phyloP scores from a whole-genome alignment of 1,140 invertebrate genomes.

The Carposina sasakii region DNA sequence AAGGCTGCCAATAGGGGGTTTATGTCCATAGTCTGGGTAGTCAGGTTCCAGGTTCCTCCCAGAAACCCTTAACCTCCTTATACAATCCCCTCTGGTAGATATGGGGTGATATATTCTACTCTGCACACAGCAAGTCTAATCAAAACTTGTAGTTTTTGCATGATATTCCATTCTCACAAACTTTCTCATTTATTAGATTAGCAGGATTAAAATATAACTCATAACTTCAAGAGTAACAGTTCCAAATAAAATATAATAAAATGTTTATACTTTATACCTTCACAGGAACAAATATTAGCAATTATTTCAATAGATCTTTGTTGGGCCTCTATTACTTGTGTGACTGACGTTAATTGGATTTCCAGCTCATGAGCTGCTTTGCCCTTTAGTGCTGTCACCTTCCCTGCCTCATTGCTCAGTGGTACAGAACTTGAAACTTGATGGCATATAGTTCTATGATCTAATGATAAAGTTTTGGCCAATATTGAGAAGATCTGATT shows the following conservation, averaged over 20 bases:
- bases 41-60: too few relatives aligned
- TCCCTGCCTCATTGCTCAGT: constrained; percentile 38
- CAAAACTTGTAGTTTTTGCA: too few relatives aligned
- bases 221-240: not conserved
- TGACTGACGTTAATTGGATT: constrained; percentile 65
- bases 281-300: constrained; percentile 79
- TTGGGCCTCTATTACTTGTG: constrained; percentile 75
- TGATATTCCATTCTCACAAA: too few relatives aligned
- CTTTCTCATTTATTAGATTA: too few relatives aligned
- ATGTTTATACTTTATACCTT: constrained; percentile 65
- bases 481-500: constrained; percentile 63
- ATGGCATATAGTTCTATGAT: constrained; percentile 58
- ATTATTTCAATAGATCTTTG: constrained; percentile 79
- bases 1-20: too few relatives aligned
- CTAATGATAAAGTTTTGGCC: constrained; percentile 62
- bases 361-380: constrained; percentile 47
- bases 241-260: not conserved
- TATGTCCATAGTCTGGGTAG: too few relatives aligned
- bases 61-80: too few relatives aligned
- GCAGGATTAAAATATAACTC: not conserved
- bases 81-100: too few relatives aligned
- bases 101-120: too few relatives aligned
- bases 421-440: constrained; percentile 69
- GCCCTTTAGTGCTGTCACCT: constrained; percentile 36
- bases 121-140: too few relatives aligned